These are phyloP conservation scores for Eurystomus gularis DNA, from an alignment of 2,113 vertebrate genomes.

Conservation along the genomic window DNA sequence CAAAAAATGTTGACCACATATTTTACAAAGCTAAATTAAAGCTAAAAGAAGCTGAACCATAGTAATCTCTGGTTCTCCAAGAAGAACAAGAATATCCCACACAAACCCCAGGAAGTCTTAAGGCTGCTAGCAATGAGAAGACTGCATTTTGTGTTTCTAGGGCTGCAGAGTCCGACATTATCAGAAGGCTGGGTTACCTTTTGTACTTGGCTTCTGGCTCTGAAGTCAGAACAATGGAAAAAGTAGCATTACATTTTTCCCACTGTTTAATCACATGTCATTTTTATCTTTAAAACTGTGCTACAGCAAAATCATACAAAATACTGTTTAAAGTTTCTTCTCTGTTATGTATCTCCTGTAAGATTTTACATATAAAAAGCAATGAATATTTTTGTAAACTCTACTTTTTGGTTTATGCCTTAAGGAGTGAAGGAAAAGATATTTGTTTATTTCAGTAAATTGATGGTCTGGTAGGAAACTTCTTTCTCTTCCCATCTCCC, in stretches of 20 bases:
- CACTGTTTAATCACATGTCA: neutral
- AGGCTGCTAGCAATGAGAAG: neutral
- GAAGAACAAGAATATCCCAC: neutral
- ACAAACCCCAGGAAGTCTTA: neutral
- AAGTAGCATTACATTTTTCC: neutral
- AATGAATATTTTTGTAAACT: neutral
- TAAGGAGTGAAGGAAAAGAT: neutral
- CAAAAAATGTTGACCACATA: neutral
- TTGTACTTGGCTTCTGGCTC: neutral
- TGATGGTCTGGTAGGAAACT: neutral
- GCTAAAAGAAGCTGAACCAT: neutral
- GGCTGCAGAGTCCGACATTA: neutral
- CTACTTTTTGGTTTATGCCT: neutral
- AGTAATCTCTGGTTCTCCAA: neutral
- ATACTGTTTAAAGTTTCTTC: neutral
- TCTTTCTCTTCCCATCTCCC: neutral
- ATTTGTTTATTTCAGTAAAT: conserved; percentile 15
- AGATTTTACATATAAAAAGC: neutral
- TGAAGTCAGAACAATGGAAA: neutral
- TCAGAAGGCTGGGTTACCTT: neutral
- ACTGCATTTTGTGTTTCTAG: neutral
- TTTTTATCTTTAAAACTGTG: neutral
- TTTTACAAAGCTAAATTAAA: neutral
- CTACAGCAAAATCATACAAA: neutral
- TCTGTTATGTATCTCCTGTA: neutral